Conservation (phyloP, 2,797 vertebrate genomes). For the Sebastes wilsoni region DNA sequence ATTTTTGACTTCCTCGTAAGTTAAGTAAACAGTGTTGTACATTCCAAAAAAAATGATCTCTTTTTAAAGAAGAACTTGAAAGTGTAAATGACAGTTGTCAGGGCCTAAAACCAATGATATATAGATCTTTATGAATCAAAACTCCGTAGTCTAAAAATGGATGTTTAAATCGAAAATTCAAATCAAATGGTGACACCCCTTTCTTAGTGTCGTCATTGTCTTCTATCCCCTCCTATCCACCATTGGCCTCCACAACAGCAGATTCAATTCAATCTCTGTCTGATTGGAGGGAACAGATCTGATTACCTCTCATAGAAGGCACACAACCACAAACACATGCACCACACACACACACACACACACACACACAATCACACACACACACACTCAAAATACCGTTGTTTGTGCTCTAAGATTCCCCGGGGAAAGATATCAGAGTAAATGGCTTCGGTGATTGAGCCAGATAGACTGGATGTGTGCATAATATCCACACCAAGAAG, state of each 20-base stretch:
- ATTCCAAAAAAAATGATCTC: too few species aligned
- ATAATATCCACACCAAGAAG: conserved; percentile 76
- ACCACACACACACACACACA: conserved; percentile 26
- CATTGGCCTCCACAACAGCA: conserved; percentile 48
- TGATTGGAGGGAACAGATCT: conserved; percentile 75
- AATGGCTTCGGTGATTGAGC: conserved; percentile 76
- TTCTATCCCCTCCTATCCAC: conserved; percentile 19
- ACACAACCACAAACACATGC: not conserved
- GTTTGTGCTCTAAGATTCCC: conserved; percentile 71
- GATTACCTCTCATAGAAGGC: conserved; percentile 65
- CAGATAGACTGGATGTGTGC: conserved; percentile 79
- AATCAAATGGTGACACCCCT: too few species aligned
- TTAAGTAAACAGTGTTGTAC: too few species aligned
- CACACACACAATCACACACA: conserved; percentile 23
- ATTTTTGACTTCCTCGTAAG: too few species aligned
- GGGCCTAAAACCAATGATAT: too few species aligned
- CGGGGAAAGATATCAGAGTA: conserved; percentile 69
- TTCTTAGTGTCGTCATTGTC: conserved; percentile 17
- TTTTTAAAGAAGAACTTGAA: too few species aligned
- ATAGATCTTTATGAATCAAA: too few species aligned
- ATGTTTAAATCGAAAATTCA: too few species aligned
- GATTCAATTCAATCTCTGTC: conserved; percentile 72
- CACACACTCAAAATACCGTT: conserved; percentile 53
- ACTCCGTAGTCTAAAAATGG: too few species aligned
- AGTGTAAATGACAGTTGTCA: too few species aligned